Evolutionary conservation across 2,888 invertebrate species (phyloP).

Genomic region (Leptopilina drosophilae): DNA sequence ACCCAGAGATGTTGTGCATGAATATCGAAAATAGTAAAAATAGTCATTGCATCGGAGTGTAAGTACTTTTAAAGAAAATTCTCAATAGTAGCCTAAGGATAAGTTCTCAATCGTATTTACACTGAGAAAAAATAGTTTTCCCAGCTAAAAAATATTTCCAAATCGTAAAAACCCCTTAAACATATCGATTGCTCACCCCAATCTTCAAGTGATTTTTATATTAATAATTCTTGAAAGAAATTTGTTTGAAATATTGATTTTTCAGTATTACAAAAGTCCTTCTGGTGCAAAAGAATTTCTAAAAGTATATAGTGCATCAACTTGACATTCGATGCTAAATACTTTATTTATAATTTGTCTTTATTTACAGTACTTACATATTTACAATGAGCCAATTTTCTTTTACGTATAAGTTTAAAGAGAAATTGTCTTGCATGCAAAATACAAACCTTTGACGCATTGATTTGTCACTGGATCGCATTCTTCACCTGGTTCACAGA

Average conservation of each 20-base stretch:
- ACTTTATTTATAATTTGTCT: not conserved
- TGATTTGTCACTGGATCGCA: slow-evolving; percentile 90
- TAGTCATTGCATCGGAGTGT: slow-evolving; percentile 28
- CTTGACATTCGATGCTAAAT: slow-evolving; percentile 19
- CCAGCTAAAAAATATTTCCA: not conserved
- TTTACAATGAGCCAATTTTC: slow-evolving; percentile 63
- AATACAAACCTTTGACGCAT: slow-evolving; percentile 87
- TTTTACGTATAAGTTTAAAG: not conserved
- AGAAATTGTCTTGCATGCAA: slow-evolving; percentile 43
- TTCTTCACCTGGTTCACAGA: slow-evolving; percentile 87
- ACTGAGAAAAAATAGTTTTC: not conserved
- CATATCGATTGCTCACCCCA: not conserved
- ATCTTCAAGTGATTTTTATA: not conserved
- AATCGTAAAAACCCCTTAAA: not conserved
- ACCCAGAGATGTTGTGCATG: slow-evolving; percentile 68
- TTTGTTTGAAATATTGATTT: not conserved
- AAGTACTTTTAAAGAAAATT: slow-evolving; percentile 29
- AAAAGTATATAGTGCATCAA: slow-evolving; percentile 27
- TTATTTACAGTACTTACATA: slow-evolving; percentile 74
- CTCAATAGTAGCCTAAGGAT: not conserved
- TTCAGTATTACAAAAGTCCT: slow-evolving; percentile 11
- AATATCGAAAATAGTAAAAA: slow-evolving; percentile 49
- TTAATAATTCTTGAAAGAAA: no score
- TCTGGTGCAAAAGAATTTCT: slow-evolving; percentile 36
- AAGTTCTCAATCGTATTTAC: slow-evolving; percentile 9